These are phyloP conservation scores for Antechinus flavipes DNA, from an alignment of 2,113 vertebrate species.

Conservation along the genomic window DNA sequence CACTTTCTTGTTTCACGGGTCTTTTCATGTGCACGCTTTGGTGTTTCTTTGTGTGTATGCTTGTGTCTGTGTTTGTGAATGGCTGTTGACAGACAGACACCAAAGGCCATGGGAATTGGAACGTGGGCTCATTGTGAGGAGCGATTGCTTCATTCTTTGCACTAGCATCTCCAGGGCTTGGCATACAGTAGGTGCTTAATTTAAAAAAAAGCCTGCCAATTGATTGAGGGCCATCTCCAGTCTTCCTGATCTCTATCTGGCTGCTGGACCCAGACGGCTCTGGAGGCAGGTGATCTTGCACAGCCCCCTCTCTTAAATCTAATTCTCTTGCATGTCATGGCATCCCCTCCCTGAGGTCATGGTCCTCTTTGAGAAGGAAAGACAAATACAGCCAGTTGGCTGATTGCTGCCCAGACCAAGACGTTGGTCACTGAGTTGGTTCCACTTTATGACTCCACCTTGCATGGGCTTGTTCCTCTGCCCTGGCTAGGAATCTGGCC, in stretches of 20 bases:
- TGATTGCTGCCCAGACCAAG: not conserved
- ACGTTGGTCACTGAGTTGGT: not conserved
- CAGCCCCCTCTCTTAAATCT: too few species aligned
- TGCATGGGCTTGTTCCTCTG: not conserved
- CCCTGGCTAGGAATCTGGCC: not conserved
- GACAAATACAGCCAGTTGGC: not conserved
- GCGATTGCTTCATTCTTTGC: not conserved
- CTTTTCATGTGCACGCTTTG: not conserved
- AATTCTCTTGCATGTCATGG: too few species aligned
- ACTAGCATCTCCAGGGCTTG: not conserved
- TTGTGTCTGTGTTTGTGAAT: not conserved
- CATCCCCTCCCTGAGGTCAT: too few species aligned
- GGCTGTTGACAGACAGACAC: not conserved
- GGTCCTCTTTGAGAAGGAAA: too few species aligned
- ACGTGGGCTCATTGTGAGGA: not conserved
- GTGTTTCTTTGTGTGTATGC: not conserved
- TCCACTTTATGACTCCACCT: not conserved
- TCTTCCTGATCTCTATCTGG: too few species aligned
- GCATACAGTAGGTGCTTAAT: not conserved
- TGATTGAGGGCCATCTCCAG: not conserved
- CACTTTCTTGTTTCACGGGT: too few species aligned
- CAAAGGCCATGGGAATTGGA: not conserved
- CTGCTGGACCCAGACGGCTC: too few species aligned
- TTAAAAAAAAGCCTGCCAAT: not conserved
- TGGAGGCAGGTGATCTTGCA: too few species aligned